Evolutionary conservation across 2,113 vertebrate species (phyloP).

Genomic region (Hemiprocne comata): DNA sequence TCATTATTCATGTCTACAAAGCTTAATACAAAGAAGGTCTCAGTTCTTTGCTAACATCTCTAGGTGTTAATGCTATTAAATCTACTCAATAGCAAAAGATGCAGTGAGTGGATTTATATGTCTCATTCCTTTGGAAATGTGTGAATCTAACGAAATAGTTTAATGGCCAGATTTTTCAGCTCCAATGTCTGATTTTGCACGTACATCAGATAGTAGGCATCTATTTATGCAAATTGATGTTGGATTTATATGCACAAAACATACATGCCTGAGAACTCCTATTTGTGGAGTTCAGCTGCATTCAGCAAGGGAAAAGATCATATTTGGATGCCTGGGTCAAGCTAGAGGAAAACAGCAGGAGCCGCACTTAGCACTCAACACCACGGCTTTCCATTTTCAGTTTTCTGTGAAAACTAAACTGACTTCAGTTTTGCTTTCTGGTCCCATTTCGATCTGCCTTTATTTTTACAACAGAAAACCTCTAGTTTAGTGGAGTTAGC

Average conservation of each 20-base stretch:
- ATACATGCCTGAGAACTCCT: slow-evolving; percentile 11
- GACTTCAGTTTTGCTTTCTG: neutral
- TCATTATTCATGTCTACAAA: slow-evolving; percentile 32
- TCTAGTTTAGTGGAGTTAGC: neutral
- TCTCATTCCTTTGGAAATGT: slow-evolving; percentile 44
- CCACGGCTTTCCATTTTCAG: neutral
- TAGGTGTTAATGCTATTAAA: slow-evolving; percentile 70
- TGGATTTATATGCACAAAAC: slow-evolving; percentile 39
- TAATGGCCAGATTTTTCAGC: slow-evolving; percentile 59
- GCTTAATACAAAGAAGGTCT: slow-evolving; percentile 46
- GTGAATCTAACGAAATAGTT: slow-evolving; percentile 7
- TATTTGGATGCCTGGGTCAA: neutral
- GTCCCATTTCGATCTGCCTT: neutral
- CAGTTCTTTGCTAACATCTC: slow-evolving; percentile 42
- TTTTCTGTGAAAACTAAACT: neutral
- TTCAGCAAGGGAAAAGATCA: neutral
- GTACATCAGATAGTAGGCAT: slow-evolving; percentile 49
- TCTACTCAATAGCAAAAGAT: slow-evolving; percentile 41
- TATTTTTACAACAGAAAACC: neutral
- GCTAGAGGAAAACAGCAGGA: neutral
- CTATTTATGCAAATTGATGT: slow-evolving; percentile 47
- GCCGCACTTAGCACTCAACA: neutral
- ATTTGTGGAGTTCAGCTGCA: neutral
- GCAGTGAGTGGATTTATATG: slow-evolving; percentile 52
- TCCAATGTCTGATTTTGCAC: slow-evolving; percentile 52